A percentile compares a stretch with the other conserved stretches of the same genome.
Conservation (phyloP, 2,113 vertebrate species). For the Syngnathus scovelli region DNA sequence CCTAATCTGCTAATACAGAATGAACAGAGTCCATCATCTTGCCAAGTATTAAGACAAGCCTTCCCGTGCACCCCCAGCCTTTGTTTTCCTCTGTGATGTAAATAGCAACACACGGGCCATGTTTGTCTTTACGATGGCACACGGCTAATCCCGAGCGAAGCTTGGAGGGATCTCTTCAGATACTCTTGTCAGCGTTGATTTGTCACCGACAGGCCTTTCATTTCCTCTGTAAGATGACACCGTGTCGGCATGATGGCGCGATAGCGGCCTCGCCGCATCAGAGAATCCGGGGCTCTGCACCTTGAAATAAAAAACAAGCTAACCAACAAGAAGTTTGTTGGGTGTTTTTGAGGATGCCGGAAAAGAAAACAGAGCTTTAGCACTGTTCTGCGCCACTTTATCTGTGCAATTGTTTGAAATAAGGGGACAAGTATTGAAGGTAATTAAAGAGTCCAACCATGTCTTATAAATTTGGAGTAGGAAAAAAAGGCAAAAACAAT, state of each 20-base stretch:
- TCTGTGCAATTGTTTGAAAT: constrained; percentile 66
- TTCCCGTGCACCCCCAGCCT: constrained; percentile 27
- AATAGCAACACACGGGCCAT: constrained; percentile 65
- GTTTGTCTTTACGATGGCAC: constrained; percentile 62
- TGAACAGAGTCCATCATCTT: constrained; percentile 62
- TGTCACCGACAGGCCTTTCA: constrained; percentile 68
- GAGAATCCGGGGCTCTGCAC: constrained; percentile 42
- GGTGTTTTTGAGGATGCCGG: constrained; percentile 37
- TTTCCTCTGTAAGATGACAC: constrained; percentile 67
- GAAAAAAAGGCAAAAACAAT: constrained; percentile 63
- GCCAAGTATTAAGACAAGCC: constrained; percentile 52
- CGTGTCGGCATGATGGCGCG: constrained; percentile 52
- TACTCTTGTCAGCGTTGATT: constrained; percentile 65
- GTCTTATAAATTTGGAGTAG: constrained; percentile 51
- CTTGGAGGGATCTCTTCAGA: constrained; percentile 64
- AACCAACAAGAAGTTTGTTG: constrained; percentile 39
- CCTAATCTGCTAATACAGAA: constrained; percentile 68
- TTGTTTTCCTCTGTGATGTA: constrained; percentile 64
- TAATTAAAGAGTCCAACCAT: constrained; percentile 70
- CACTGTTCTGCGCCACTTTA: constrained; percentile 44
- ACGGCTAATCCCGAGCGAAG: constrained; percentile 66
- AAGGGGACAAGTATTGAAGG: constrained; percentile 56
- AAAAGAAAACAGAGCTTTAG: constrained; percentile 39
- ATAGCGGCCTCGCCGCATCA: constrained; percentile 50
- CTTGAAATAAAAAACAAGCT: constrained; percentile 44